phyloP scores from a whole-genome alignment of 2,797 vertebrate species.

The Bufotes viridis region DNA sequence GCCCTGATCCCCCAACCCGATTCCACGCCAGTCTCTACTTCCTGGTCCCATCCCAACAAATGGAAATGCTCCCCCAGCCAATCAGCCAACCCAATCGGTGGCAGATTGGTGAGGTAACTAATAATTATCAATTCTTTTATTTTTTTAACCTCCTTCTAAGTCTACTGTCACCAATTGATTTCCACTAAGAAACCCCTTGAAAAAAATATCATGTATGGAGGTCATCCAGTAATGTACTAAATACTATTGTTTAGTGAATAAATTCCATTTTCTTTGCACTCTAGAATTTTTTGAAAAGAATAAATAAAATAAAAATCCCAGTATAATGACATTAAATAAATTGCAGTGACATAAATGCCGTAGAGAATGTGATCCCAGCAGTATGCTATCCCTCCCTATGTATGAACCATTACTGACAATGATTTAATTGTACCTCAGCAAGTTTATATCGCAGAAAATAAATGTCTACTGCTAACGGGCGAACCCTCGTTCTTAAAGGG shows the following conservation, averaged over 20 bases:
- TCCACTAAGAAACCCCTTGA: neutral
- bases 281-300: neutral
- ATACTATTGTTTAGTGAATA: neutral
- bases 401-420: slow-evolving; percentile 13
- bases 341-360: slow-evolving; percentile 37
- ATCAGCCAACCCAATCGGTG: no score
- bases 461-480: neutral
- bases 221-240: neutral
- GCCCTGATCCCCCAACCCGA: no score
- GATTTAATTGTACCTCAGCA: slow-evolving; percentile 6
- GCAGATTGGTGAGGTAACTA: no score
- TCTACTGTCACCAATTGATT: no score
- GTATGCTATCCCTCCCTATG: slow-evolving; percentile 18
- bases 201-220: neutral
- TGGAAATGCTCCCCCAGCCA: no score
- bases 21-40: no score
- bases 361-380: slow-evolving; percentile 16
- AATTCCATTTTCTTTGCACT: neutral
- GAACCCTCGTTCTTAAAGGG: neutral
- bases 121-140: no score
- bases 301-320: slow-evolving; percentile 6
- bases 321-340: slow-evolving; percentile 44
- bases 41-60: no score
- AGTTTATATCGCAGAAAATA: neutral
- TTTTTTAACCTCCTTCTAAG: no score